These are phyloP conservation scores for Zaprionus tsacasi DNA, from an alignment of 1,140 invertebrate genomes.

Conservation along the genomic window DNA sequence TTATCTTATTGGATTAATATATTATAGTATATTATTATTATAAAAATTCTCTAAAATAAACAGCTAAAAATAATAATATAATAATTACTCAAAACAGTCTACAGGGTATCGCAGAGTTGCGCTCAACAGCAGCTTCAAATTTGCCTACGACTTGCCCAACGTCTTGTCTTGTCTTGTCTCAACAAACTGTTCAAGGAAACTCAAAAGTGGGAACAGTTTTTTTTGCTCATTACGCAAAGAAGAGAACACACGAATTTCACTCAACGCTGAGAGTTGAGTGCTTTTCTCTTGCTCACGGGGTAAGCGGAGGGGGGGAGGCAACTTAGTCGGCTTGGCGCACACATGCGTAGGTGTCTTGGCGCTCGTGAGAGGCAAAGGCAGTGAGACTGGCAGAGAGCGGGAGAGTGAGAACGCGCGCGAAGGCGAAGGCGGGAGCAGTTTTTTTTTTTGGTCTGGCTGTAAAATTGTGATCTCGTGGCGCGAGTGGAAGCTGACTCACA, in stretches of 20 bases:
- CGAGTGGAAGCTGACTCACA: constrained; percentile 33
- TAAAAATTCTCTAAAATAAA: too few species aligned
- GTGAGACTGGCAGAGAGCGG: neutral
- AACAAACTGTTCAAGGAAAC: neutral
- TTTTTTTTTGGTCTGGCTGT: constrained; percentile 9
- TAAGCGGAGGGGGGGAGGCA: neutral
- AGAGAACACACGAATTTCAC: neutral
- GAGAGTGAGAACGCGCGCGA: neutral
- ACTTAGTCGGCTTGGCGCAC: neutral
- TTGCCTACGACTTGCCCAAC: too few species aligned
- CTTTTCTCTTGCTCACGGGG: neutral
- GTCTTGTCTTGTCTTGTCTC: too few species aligned
- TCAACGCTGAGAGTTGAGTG: constrained; percentile 1
- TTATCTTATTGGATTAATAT: too few species aligned
- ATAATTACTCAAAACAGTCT: too few species aligned
- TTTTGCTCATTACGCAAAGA: neutral
- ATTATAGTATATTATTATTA: too few species aligned
- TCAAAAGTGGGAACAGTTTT: constrained; percentile 5
- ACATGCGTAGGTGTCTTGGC: constrained; percentile 28
- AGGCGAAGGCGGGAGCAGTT: neutral
- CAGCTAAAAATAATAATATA: too few species aligned
- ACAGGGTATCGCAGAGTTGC: neutral
- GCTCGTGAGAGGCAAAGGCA: neutral
- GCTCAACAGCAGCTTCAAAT: neutral
- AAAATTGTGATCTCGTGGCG: constrained; percentile 27